Evolutionary conservation across 2,888 invertebrate species (phyloP), one percentile per base, ranked within the genome.

Genomic region (Rotaria magnacalcarata): DNA sequence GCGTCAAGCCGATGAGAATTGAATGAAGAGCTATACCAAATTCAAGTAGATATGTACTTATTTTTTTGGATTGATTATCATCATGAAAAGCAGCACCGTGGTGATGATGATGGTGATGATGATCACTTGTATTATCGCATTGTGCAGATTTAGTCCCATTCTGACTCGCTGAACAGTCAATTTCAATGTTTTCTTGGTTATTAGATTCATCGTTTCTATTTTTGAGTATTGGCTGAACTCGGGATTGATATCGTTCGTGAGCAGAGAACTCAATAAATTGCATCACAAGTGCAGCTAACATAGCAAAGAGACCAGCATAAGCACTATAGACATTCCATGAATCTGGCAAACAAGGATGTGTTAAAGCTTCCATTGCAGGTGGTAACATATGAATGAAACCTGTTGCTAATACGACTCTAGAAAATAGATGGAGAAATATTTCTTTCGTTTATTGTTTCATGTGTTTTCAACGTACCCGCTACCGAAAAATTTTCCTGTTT

Each of bases 331-430:
- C 47, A 47, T 80, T 80, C 80, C 80, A 80, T 1, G 80, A 80
- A 47, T 47, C 47, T 0, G 80, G 80, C n/a, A 80, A 14, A 47
- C 80, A 80, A 43, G 80, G 47, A 47, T 80, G n/a, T n/a, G 43
- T 47, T 80, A 80, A 80, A 0, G 47, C 10, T 80, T 47, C 16
- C 80, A 80, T 80, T 24, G 24, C 80, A 24, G 8, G 4, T 10
- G 80, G 80, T 80, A 80, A 47, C 47, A 80, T 80, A 47, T 80
- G 80, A 47, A 80, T 80, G n/a, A 80, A 80, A 47, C 80, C 80
- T 24, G 80, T 80, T 80, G 80, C 80, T 80, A 80, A 4, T n/a
- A 80, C 47, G 10, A 80, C n/a, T 10, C 80, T 75, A 75, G 0
- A 75, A 43, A 41, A 74, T 41, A 4, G 10, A 75, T 24, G 6